Percentiles rank a stretch among this genome's conserved stretches.
Conservation (phyloP, 2,888 invertebrate species). For the Chrysina gloriosa region DNA sequence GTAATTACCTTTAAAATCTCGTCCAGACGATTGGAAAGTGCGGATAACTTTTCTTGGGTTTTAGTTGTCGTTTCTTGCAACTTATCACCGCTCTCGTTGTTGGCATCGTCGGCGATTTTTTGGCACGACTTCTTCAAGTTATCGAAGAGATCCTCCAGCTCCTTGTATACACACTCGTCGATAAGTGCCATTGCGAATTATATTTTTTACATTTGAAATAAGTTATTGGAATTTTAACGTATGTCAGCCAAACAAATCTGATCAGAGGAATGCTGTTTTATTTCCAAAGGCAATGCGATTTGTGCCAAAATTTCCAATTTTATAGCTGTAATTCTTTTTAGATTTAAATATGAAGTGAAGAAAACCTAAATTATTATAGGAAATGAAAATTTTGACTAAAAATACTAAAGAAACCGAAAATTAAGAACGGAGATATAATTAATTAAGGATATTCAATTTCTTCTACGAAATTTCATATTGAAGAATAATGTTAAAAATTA, state of each 20-base stretch:
- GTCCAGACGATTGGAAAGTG: slow-evolving; percentile 47
- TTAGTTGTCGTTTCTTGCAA: slow-evolving; percentile 36
- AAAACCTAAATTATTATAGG: too few species aligned
- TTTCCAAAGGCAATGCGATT: slow-evolving; percentile 37
- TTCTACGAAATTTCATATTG: too few species aligned
- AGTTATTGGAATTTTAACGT: slow-evolving; percentile 40
- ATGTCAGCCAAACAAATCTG: slow-evolving; percentile 42
- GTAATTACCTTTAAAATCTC: slow-evolving; percentile 41
- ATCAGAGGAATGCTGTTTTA: slow-evolving; percentile 37
- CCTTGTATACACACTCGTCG: slow-evolving; percentile 43
- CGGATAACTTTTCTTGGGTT: slow-evolving; percentile 42
- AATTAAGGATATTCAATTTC: too few species aligned
- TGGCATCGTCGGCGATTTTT: slow-evolving; percentile 41
- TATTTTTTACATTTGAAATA: slow-evolving; percentile 40
- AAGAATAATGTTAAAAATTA: too few species aligned
- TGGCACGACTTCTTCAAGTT: slow-evolving; percentile 46
- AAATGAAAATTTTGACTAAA: too few species aligned
- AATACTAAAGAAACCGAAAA: too few species aligned
- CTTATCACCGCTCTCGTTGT: slow-evolving; percentile 39
- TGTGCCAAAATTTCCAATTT: too few species aligned
- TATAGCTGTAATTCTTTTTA: too few species aligned
- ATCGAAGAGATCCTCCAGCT: slow-evolving; percentile 46
- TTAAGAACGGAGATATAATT: too few species aligned
- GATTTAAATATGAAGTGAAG: too few species aligned
- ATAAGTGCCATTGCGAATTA: slow-evolving; percentile 43